Percentiles rank a stretch among this genome's conserved stretches.
Conservation (phyloP, 35 echinoderm and acorn worm species). For the Chiridota heheva region DNA sequence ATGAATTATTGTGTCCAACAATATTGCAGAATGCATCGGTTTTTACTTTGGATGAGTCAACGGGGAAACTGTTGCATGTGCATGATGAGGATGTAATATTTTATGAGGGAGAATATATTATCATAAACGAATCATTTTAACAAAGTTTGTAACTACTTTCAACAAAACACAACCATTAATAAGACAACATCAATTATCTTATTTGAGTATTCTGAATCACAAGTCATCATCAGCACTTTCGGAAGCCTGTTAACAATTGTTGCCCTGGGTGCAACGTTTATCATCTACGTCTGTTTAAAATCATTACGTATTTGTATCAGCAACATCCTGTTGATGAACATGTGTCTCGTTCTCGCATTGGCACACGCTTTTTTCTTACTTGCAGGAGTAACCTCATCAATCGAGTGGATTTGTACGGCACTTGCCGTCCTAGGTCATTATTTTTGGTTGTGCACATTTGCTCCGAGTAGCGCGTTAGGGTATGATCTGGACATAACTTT, state of each 20-base stretch:
- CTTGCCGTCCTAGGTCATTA: constrained; percentile 12
- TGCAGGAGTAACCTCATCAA: neutral
- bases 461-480: constrained; percentile 17
- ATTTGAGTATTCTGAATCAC: neutral
- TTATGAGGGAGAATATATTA: too few species aligned
- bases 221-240: constrained; percentile 26
- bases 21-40: too few species aligned
- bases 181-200: neutral
- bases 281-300: neutral
- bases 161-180: neutral
- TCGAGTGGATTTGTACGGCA: neutral
- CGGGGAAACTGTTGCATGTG: too few species aligned
- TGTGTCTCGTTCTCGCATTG: neutral
- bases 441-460: constrained; percentile 20
- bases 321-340: constrained; percentile 13
- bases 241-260: constrained; percentile 1
- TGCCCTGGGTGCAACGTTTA: neutral
- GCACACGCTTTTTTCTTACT: constrained; percentile 17
- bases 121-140: too few species aligned
- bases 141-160: constrained; percentile 31
- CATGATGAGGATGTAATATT: too few species aligned
- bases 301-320: neutral
- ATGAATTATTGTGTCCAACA: too few species aligned
- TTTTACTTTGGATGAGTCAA: too few species aligned
- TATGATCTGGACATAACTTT: constrained; percentile 18